Evolutionary conservation across 2,797 vertebrate genomes (phyloP).

Genomic region (Epinephelus coioides): DNA sequence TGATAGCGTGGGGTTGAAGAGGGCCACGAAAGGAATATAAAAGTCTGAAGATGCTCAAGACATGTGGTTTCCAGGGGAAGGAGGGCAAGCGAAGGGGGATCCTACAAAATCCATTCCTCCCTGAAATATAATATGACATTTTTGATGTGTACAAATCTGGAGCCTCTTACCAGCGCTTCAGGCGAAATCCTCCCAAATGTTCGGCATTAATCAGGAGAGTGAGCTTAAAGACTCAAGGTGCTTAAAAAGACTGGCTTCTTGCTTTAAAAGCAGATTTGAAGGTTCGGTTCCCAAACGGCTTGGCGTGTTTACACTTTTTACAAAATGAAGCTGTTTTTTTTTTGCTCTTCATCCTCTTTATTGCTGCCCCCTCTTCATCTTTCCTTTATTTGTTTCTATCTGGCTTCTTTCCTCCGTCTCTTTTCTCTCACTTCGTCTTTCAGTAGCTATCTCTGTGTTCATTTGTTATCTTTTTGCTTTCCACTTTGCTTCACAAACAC

Average conservation of each 20-base stretch:
- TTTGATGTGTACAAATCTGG: conserved; percentile 69
- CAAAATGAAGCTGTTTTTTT: conserved; percentile 8
- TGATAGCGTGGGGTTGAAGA: conserved; percentile 36
- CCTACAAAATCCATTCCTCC: conserved; percentile 49
- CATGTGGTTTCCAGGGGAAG: conserved; percentile 27
- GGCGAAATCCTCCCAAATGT: conserved; percentile 70
- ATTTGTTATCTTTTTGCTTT: not conserved
- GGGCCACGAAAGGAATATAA: conserved; percentile 33
- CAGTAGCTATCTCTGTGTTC: not conserved
- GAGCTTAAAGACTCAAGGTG: conserved; percentile 59
- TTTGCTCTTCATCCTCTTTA: not conserved
- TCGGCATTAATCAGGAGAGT: conserved; percentile 65
- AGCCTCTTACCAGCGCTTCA: conserved; percentile 64
- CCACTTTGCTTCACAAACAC: not conserved
- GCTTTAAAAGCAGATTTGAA: conserved; percentile 50
- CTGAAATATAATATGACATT: conserved; percentile 68
- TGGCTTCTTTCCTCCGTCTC: not conserved
- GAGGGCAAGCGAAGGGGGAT: conserved; percentile 36
- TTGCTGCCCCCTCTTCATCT: not conserved
- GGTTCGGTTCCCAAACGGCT: conserved; percentile 29
- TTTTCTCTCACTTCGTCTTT: not conserved
- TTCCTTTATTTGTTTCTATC: not conserved
- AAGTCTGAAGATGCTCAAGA: conserved; percentile 48
- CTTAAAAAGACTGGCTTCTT: conserved; percentile 50
- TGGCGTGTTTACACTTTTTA: conserved; percentile 34